A percentile compares a stretch with the other conserved stretches of the same genome.
Evolutionary conservation across 2,113 vertebrate genomes (phyloP).

Genomic region (Cynoglossus semilaevis): DNA sequence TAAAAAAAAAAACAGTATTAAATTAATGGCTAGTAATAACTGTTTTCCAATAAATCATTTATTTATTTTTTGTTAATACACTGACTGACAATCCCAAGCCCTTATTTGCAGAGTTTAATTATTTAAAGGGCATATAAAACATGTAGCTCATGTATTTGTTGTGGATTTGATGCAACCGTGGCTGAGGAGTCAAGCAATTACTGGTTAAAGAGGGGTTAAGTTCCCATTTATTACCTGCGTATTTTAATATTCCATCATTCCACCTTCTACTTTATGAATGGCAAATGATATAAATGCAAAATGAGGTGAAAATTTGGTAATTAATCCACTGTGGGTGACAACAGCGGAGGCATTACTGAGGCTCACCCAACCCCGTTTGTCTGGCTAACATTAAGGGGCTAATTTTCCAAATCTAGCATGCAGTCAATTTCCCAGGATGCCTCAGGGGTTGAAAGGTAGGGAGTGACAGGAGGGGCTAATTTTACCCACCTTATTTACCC

Average conservation of each 20-base stretch:
- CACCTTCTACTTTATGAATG: slow-evolving; percentile 33
- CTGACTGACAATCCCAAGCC: not conserved
- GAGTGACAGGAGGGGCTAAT: slow-evolving; percentile 93
- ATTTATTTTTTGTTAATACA: not conserved
- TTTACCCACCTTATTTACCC: slow-evolving; percentile 98
- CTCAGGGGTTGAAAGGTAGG: slow-evolving; percentile 89
- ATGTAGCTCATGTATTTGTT: not conserved
- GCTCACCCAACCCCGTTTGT: slow-evolving; percentile 83
- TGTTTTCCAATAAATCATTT: slow-evolving; percentile 8
- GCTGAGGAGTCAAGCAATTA: not conserved
- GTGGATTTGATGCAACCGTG: slow-evolving; percentile 4
- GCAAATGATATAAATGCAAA: slow-evolving; percentile 55
- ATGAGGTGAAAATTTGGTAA: slow-evolving; percentile 89
- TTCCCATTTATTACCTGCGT: slow-evolving; percentile 28
- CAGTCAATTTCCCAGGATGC: slow-evolving; percentile 97
- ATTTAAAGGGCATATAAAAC: not conserved
- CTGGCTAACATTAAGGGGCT: slow-evolving; percentile 96
- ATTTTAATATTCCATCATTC: slow-evolving; percentile 35
- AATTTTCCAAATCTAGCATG: slow-evolving; percentile 99
- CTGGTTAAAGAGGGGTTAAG: slow-evolving; percentile 33
- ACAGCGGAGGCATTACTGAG: slow-evolving; percentile 83
- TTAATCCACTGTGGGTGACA: slow-evolving; percentile 93
- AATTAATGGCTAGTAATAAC: slow-evolving; percentile 18
- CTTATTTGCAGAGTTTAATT: not conserved
- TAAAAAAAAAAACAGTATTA: slow-evolving; percentile 24